Percentiles rank a stretch among this genome's conserved stretches.
Evolutionary conservation across 2,797 vertebrate genomes (phyloP).

Genomic region (Myotis vivesi): DNA sequence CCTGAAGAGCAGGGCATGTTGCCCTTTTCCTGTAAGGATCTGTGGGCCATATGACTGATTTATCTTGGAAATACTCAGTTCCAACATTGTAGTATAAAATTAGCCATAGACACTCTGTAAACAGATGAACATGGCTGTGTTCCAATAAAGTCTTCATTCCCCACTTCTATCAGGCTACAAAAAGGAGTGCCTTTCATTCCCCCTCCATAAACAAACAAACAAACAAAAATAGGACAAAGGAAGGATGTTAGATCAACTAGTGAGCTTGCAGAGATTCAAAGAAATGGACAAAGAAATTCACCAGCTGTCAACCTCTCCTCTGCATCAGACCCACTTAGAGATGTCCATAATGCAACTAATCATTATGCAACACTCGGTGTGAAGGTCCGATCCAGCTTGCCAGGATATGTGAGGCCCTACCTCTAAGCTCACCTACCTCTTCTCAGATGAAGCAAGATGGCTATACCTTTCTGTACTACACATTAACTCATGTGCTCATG

Average conservation of each 20-base stretch:
- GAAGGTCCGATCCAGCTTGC: neutral
- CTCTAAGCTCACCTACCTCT: neutral
- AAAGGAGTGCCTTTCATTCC: neutral
- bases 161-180: neutral
- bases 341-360: neutral
- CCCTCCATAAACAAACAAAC: neutral
- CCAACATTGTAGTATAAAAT: neutral
- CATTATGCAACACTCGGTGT: neutral
- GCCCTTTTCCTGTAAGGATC: neutral
- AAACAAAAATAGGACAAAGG: neutral
- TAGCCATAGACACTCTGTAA: neutral
- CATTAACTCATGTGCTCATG: neutral
- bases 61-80: neutral
- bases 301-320: neutral
- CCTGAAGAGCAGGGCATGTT: neutral
- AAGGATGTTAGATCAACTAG: neutral
- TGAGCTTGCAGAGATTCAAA: neutral
- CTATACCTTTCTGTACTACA: neutral
- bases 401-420: neutral
- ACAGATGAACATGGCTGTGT: neutral
- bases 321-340: neutral
- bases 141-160: neutral
- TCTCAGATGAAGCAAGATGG: neutral
- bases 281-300: neutral
- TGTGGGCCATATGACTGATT: neutral